Conservation (phyloP, 2,888 invertebrate genomes). For the Cataglyphis rosenhaueri region DNA sequence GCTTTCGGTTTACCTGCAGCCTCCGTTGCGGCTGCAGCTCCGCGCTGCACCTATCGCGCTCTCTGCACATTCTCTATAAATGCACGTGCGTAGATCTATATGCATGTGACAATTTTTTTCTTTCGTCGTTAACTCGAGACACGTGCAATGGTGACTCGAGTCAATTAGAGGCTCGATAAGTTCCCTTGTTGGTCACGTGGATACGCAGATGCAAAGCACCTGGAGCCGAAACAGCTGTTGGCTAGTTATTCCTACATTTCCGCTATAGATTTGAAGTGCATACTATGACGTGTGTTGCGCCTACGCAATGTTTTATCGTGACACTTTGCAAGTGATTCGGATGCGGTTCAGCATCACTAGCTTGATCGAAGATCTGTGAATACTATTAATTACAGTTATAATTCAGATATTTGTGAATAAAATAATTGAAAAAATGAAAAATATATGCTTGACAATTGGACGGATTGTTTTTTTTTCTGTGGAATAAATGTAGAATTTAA, state of each 20-base stretch:
- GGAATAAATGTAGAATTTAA: neutral
- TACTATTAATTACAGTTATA: slow-evolving; percentile 1
- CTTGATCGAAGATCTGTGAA: neutral
- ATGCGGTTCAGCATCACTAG: neutral
- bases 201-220: slow-evolving; percentile 6
- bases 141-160: slow-evolving; percentile 7
- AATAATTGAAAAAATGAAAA: neutral
- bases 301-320: slow-evolving; percentile 10
- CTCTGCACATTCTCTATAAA: slow-evolving; percentile 38
- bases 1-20: slow-evolving; percentile 78
- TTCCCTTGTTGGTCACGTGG: slow-evolving; percentile 24
- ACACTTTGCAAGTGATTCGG: slow-evolving; percentile 10
- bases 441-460: neutral
- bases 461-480: neutral
- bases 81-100: slow-evolving; percentile 39
- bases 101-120: slow-evolving; percentile 54
- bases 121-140: neutral
- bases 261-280: slow-evolving; percentile 13
- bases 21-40: slow-evolving; percentile 68
- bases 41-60: slow-evolving; percentile 35
- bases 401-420: slow-evolving; percentile 13
- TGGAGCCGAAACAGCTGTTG: slow-evolving; percentile 60
- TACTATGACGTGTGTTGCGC: neutral
- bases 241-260: slow-evolving; percentile 21
- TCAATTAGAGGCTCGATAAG: slow-evolving; percentile 8